These are phyloP conservation scores for Orgyia antiqua DNA, from an alignment of 2,888 invertebrate genomes.

Conservation along the genomic window DNA sequence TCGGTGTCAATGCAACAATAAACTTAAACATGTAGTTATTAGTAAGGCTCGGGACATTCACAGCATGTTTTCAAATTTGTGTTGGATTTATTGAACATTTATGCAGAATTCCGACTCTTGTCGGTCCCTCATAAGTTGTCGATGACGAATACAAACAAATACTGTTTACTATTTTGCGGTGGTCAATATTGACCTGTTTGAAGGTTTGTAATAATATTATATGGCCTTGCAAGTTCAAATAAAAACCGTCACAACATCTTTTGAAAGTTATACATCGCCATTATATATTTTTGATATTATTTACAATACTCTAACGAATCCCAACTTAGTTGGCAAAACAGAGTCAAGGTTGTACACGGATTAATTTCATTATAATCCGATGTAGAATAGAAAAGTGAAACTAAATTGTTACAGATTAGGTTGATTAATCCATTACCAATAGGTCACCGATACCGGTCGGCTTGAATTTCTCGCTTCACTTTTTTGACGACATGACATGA, in stretches of 20 bases:
- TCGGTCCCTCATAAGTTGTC: constrained; percentile 1
- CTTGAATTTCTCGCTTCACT: constrained; percentile 45
- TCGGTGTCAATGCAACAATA: constrained; percentile 72
- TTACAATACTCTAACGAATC: no score
- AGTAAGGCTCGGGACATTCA: constrained; percentile 32
- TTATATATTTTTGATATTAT: no score
- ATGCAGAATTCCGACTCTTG: constrained; percentile 20
- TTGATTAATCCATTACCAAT: constrained; percentile 50
- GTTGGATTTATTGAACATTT: constrained; percentile 30
- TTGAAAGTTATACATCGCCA: no score
- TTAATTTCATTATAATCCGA: constrained; percentile 33
- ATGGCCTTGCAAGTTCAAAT: not conserved
- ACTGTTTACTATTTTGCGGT: not conserved
- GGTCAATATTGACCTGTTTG: not conserved
- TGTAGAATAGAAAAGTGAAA: constrained; percentile 60
- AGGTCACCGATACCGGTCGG: constrained; percentile 50
- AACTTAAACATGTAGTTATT: constrained; percentile 60
- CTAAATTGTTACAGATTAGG: constrained; percentile 54
- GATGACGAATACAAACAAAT: constrained; percentile 3
- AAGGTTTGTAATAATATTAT: not conserved
- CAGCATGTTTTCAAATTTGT: constrained; percentile 31
- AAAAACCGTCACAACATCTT: not conserved
- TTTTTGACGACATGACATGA: constrained; percentile 55
- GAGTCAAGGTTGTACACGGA: constrained; percentile 50
- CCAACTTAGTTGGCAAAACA: no score